phyloP scores from a whole-genome alignment of 2,113 vertebrate species.

The Microtus richardsoni region DNA sequence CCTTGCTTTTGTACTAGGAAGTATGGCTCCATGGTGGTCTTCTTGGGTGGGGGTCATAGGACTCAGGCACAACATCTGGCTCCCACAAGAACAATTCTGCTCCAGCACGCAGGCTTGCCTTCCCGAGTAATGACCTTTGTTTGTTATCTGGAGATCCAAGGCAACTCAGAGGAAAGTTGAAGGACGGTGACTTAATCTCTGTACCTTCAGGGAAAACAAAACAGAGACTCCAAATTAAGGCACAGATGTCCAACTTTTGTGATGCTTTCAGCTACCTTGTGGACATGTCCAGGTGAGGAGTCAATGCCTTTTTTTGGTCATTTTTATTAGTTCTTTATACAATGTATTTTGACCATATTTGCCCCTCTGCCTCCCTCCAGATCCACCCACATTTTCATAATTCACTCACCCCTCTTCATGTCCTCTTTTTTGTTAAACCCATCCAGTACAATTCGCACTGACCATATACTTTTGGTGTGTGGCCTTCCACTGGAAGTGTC shows the following conservation, averaged over 20 bases:
- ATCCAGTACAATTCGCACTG: background rate
- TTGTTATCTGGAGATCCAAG: background rate
- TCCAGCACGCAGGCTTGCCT: background rate
- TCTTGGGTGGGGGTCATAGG: too few relatives aligned
- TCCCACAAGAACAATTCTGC: background rate
- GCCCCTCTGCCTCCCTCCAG: background rate
- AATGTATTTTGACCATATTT: background rate
- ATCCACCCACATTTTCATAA: background rate
- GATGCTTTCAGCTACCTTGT: background rate
- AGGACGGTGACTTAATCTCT: background rate
- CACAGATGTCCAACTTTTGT: background rate
- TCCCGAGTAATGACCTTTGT: background rate
- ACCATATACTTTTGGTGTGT: background rate
- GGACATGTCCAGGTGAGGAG: background rate
- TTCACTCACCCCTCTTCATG: background rate
- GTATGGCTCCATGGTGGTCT: too few relatives aligned
- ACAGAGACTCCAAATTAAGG: background rate
- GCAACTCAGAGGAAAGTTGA: background rate
- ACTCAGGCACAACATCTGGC: background rate
- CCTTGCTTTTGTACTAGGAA: too few relatives aligned
- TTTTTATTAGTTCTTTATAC: background rate
- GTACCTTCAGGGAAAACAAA: background rate
- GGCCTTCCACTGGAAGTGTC: background rate
- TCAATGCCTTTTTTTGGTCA: background rate
- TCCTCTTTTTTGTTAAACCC: too few relatives aligned